phyloP scores from a whole-genome alignment of 2,888 invertebrate species.

The Rotaria macrura region DNA sequence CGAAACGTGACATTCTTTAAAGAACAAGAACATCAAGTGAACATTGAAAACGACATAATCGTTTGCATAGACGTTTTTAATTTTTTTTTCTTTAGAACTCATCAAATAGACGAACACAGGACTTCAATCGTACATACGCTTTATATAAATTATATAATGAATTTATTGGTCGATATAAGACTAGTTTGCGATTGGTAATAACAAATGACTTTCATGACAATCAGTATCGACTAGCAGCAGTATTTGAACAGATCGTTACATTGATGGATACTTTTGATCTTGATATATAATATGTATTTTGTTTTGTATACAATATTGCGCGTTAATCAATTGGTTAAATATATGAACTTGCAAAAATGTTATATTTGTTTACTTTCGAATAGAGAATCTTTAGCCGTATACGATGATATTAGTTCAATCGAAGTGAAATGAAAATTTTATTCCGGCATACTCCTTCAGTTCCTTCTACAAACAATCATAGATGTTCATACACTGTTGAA shows the following conservation, averaged over 20 bases:
- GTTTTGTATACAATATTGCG: neutral
- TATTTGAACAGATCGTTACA: conserved; percentile 12
- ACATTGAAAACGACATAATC: neutral
- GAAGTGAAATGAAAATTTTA: no score
- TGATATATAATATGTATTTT: neutral
- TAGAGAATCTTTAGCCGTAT: no score
- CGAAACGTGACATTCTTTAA: neutral
- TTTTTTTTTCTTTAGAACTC: neutral
- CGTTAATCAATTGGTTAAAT: neutral
- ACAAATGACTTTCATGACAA: neutral
- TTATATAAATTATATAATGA: conserved; percentile 6
- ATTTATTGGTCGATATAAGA: conserved; percentile 9
- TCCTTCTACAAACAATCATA: no score
- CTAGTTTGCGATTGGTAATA: neutral
- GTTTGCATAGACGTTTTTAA: no score
- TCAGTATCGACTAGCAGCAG: neutral
- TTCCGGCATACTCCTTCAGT: no score
- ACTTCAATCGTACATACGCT: neutral
- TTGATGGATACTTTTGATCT: neutral
- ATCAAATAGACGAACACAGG: neutral
- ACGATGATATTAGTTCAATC: no score
- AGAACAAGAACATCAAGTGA: neutral
- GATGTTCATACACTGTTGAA: no score
- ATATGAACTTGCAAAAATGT: neutral
- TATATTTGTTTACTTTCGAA: neutral